Percentiles rank a stretch among this genome's conserved stretches.
These are phyloP conservation scores for Muntiacus reevesi DNA, from an alignment of 2,113 vertebrate species.

Conservation along the genomic window DNA sequence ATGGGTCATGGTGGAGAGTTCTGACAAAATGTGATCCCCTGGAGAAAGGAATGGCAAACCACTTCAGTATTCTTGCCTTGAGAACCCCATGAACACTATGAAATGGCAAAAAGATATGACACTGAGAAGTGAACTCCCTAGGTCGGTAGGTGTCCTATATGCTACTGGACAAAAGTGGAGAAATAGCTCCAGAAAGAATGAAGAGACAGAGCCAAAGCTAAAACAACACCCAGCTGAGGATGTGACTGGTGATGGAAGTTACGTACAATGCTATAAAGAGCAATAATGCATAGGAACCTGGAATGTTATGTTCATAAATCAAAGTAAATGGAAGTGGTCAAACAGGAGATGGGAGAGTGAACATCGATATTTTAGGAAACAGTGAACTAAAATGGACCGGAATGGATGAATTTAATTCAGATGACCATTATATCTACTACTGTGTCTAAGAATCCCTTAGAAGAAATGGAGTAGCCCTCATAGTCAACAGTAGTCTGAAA, in stretches of 20 bases:
- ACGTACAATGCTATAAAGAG: neutral
- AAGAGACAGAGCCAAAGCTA: neutral
- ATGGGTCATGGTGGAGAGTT: neutral
- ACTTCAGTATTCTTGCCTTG: neutral
- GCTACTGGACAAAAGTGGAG: neutral
- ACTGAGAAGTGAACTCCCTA: neutral
- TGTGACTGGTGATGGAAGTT: neutral
- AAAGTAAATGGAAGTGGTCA: neutral
- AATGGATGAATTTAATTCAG: neutral
- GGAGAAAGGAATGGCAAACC: neutral
- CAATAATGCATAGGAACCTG: neutral
- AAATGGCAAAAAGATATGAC: neutral
- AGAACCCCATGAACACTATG: neutral
- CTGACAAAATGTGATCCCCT: neutral
- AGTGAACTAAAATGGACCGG: neutral
- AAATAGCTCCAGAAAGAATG: neutral
- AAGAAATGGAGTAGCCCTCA: neutral
- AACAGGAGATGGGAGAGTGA: neutral
- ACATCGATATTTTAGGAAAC: neutral
- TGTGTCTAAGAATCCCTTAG: neutral
- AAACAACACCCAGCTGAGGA: neutral
- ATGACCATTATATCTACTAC: neutral
- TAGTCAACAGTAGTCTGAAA: neutral
- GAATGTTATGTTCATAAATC: neutral
- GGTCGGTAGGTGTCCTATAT: neutral